Conservation (phyloP, 1,140 invertebrate species). For the Drosophila kikkawai region DNA sequence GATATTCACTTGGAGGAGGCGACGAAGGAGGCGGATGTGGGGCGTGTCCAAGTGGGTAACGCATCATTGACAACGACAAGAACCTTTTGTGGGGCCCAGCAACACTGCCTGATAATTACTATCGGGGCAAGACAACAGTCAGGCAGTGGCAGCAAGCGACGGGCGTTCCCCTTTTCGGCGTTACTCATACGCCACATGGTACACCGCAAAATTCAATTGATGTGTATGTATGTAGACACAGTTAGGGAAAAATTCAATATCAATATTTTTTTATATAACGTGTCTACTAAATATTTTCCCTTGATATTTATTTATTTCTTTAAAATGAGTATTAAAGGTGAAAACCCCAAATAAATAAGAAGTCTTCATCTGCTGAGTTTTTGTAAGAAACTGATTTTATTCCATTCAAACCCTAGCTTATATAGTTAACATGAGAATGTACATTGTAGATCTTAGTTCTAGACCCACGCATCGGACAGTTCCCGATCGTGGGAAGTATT, state of each 20-base stretch:
- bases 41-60: conserved; percentile 71
- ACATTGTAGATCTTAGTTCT: too few species aligned
- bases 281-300: rapidly evolving
- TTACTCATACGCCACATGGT: conserved; percentile 66
- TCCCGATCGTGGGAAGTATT: too few species aligned
- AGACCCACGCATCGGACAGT: too few species aligned
- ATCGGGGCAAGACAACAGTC: conserved; percentile 29
- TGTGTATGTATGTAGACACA: neutral
- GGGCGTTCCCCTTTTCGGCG: conserved; percentile 10
- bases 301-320: neutral
- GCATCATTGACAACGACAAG: conserved; percentile 54
- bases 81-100: conserved; percentile 38
- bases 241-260: neutral
- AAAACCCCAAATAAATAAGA: too few species aligned
- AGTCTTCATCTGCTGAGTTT: too few species aligned
- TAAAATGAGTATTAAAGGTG: too few species aligned
- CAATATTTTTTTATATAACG: neutral
- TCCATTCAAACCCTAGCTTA: too few species aligned
- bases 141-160: neutral
- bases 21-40: neutral
- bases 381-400: too few species aligned
- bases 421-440: too few species aligned
- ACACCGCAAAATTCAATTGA: conserved; percentile 1
- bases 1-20: conserved; percentile 29
- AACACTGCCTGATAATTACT: conserved; percentile 62